Evolutionary conservation across 2,888 invertebrate species (phyloP), one percentile per base, ranked within the genome.

Genomic region (Tromatobia lineatoria): DNA sequence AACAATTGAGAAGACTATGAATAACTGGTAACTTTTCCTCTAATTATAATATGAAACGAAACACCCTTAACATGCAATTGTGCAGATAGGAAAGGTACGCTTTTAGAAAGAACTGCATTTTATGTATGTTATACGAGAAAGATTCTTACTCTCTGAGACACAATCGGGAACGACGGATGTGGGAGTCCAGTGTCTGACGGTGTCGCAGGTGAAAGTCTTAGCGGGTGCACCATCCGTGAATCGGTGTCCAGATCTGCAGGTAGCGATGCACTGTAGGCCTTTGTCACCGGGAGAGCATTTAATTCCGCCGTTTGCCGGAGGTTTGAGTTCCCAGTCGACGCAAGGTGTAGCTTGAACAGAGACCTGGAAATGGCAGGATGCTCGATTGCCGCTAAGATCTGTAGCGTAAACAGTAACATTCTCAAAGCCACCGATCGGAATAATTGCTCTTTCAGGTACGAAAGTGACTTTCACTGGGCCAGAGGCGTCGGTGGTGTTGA

Each of bases 271-370:
- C 88, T 98, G 97, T 59, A 97, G 95, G 77, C 98, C 98, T 90
- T 96, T 95, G 79, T 98, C 98, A 3, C 97, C 97, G 23, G 97
- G 97, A 15, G 97, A 94, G 90, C 98, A 98, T 91, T 98, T 98
- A 38, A 98, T 95, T 67, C 96, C 97, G 64, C 99, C 99, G 93
- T 98, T 97, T 0, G 97, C 96, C 0, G 99, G 98, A 4, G 98
- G 96, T 92, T 97, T 96, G 7, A 99, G 94, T 91, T 99, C 98
- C 98, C 99, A 99, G 90, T 98, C 98, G 0, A 98, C 98, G 90
- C 99, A 99, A 15, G 98, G 97, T 0, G 98, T 98, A 0, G 98
- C 98, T 95, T 98, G 98, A 0, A 98, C 98, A 0, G 98, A 97
- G 91, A 97, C 97, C 94, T 98, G 98, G 96, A 99, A 99, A 92